Base-by-base conservation (phyloP, 2,113 vertebrate species). In the Cardinalis cardinalis region DNA sequence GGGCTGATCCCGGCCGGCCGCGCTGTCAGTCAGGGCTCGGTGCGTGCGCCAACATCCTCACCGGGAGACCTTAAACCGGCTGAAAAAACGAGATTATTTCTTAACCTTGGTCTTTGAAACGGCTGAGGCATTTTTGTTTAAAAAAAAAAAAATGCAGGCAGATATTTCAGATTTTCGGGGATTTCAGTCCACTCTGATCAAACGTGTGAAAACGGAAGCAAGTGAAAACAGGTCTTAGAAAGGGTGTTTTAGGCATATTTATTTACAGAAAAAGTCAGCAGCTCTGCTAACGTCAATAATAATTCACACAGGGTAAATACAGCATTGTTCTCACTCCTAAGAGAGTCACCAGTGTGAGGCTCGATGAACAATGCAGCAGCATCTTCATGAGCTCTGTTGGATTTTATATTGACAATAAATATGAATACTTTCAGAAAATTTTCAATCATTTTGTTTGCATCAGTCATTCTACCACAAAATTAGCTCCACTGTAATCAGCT, bases 261-360 rank as follows among this genome's bases (percentile, higher is more conserved):
- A 76, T 84, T 85, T 63, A 18, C 71, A 58, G 73, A 36, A 6
- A 21, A 46, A 46, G 32, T 18, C 29, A 65, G 36, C 91, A 52
- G 55, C 59, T 89, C 53, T 82, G 59, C 32, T 76, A 19, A 32
- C 2, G 21, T 36, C 1, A 48, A 36, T 52, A 60, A 21, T 51
- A 78, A 63, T 31, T 65, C 66, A 69, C 29, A 25, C 34, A 85
- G 38, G 29, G 34, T 59, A 60, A 84, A 31, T 15, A 29, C 20
- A 48, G 24, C 8, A 24, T 25, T 0, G 0, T 40, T 49, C 10
- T 59, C 78, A 9, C 13, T 83, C 41, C 38, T 51, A 14, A 7
- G 28, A 77, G 32, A 83, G 29, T n/a, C 19, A 36, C 7, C 1
- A 34, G 31, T 1, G 10, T 29, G 7, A 74, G 14, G 34, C 61